Evolutionary conservation across 2,113 vertebrate species (phyloP), one percentile per base, ranked within the genome.

Genomic region (Trichomycterus rosablanca): DNA sequence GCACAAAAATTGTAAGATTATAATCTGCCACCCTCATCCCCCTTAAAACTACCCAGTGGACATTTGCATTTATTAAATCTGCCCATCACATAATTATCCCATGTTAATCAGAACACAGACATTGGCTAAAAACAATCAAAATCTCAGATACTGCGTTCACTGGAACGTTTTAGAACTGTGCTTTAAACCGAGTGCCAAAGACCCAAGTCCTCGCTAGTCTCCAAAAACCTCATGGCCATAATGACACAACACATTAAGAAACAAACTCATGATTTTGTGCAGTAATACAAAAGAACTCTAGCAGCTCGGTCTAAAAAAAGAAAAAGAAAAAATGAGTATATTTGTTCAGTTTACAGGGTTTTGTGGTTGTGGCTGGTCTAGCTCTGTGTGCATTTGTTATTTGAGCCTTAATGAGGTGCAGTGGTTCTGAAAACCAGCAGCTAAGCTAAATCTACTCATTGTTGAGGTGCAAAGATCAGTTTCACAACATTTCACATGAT

Each of bases 401-500:
- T 71, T 76, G 80, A 74, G 65, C 69, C 82, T 76, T 48, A 37
- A 81, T 68, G 32, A 57, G 43, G 63, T 46, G 53, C 72, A 34
- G 61, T 52, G 48, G 30, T 71, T 72, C 59, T 67, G 61, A 60
- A 65, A 63, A 48, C 73, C 75, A 78, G 79, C 83, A 84, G 61
- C 78, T 71, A 79, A 84, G 86, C 56, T 59, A 82, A 84, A 76
- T 82, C 80, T 83, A 89, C 55, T 83, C 69, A 80, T 84, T 84
- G 83, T 81, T 76, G 83, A 85, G 77, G 87, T 84, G 86, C 82
- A 80, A 72, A 83, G 75, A 79, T 54, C 14, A 50, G 79, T 77
- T 71, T 88, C 84, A 91, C 89, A 88, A 90, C 68, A 77, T 78
- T 85, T 87, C 81, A 88, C 86, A 91, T 73, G 84, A 89, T 90